These are phyloP conservation scores for Pampusana beccarii DNA, from an alignment of 2,113 vertebrate genomes.

Conservation along the genomic window DNA sequence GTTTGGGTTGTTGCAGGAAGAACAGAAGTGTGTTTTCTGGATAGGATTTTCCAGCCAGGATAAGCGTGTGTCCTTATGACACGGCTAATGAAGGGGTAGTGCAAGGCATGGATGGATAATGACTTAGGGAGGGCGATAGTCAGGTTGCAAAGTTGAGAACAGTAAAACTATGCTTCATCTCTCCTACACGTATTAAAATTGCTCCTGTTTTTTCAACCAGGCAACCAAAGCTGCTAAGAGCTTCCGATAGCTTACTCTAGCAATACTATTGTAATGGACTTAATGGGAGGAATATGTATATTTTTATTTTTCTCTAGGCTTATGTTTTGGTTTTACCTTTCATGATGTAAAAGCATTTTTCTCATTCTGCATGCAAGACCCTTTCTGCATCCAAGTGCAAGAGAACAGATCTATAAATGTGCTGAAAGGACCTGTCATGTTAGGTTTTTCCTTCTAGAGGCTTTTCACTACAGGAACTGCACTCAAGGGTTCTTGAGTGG, in stretches of 20 bases:
- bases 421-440: neutral
- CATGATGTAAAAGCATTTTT: neutral
- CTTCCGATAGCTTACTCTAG: neutral
- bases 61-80: neutral
- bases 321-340: neutral
- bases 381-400: neutral
- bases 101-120: neutral
- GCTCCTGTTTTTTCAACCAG: neutral
- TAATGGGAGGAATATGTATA: neutral
- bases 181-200: neutral
- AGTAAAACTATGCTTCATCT: neutral
- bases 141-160: neutral
- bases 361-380: neutral
- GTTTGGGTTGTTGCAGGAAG: neutral
- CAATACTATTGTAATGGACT: neutral
- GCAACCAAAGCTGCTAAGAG: neutral
- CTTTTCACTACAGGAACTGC: neutral
- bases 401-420: neutral
- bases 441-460: neutral
- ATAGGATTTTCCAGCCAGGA: neutral
- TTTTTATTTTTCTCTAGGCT: neutral
- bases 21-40: neutral
- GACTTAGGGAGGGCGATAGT: neutral
- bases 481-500: neutral
- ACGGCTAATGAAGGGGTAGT: neutral